These are phyloP conservation scores for Nesometra sesokonis DNA, from an alignment of 35 echinoderm and acorn worm genomes.

Conservation along the genomic window DNA sequence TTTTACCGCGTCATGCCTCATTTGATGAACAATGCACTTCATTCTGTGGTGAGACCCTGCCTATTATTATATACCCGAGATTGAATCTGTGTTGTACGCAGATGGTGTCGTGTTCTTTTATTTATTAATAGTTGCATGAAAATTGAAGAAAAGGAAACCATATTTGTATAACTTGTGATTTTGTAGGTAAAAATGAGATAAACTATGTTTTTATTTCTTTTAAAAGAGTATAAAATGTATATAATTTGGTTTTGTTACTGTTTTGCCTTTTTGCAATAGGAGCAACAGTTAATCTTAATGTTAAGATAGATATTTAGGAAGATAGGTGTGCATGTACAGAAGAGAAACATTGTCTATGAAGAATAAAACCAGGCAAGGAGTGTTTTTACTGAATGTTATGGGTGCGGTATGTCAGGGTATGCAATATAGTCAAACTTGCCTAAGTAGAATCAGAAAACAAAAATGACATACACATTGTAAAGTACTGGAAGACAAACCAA, in stretches of 20 bases:
- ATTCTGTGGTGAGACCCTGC: too few relatives aligned
- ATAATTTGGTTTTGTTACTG: neutral
- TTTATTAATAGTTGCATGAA: neutral
- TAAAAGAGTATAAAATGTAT: neutral
- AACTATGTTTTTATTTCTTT: neutral
- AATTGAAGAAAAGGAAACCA: neutral
- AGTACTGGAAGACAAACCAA: too few relatives aligned
- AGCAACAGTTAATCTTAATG: neutral
- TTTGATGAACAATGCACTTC: too few relatives aligned
- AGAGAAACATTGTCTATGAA: too few relatives aligned
- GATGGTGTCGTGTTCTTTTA: neutral
- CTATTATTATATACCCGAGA: neutral
- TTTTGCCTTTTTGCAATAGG: neutral
- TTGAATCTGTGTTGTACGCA: neutral
- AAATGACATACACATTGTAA: too few relatives aligned
- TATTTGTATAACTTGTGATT: slow-evolving; percentile 1
- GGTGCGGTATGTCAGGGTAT: too few relatives aligned
- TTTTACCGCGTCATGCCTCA: too few relatives aligned
- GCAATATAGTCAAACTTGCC: too few relatives aligned
- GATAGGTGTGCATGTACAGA: neutral
- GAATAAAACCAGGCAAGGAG: too few relatives aligned
- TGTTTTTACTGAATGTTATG: too few relatives aligned
- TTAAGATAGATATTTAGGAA: neutral
- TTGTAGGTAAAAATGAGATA: neutral
- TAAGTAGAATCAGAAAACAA: too few relatives aligned